Base-by-base conservation (phyloP, 1,140 invertebrate species). In the Leptopilina boulardi region DNA sequence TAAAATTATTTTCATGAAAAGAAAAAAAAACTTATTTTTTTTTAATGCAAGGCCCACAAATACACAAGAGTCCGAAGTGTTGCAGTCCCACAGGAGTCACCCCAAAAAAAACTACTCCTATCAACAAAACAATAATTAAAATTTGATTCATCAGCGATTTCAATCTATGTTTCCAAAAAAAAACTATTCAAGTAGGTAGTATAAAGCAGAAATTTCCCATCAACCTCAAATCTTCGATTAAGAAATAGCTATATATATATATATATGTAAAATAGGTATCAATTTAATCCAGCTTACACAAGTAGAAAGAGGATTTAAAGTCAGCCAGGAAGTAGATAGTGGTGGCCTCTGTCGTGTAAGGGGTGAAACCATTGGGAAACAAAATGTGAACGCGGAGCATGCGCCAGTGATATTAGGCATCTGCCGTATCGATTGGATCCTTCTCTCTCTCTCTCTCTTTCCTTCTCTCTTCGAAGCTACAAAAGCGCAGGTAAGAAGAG, bases 341-440 rank as follows among this genome's bases (percentile, higher is more conserved):
- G 82, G 83, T 83, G 88, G 41, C 80, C 83, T 91, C 90, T 84
- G 51, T n/a, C 83, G 78, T 66, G 54, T 10, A 19, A 15, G 11
- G 30, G 54, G 9, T 74, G 88, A 90, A 84, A 79, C 21, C 44
- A 70, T n/a, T n/a, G 13, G 51, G 8, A 38, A 70, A 26, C 41
- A 10, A 71, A 51, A 18, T 30, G n/a, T n/a, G 44, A 41, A 18
- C 42, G n/a, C 56, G 71, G 86, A 80, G 85, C 87, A 89, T 89
- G 89, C 89, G 90, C 89, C 23, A 73, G 78, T 34, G 59, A 72
- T 56, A 70, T 79, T 83, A 91, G 90, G 87, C 82, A 90, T 77
- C 90, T 91, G 79, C 89, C 85, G 83, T 90, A 90, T 91, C 90
- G 90, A 91, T 90, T 87, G 87, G 79, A 80, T 71, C n/a, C 70